Base-by-base conservation (phyloP, 1,140 invertebrate genomes). In the Platyura marginata region DNA sequence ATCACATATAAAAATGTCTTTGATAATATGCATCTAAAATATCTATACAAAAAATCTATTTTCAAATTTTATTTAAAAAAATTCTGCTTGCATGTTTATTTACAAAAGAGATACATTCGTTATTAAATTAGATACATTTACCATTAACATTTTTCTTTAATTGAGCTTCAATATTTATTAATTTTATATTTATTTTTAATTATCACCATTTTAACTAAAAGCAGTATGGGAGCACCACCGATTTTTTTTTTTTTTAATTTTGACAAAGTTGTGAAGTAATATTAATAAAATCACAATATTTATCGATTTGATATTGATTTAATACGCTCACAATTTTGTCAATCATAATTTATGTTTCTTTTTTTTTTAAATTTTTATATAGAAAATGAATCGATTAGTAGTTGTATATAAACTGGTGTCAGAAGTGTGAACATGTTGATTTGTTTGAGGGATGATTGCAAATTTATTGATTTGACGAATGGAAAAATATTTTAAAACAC, bases 361-460 rank as follows among this genome's bases (percentile, higher is more conserved):
- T 29, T 29, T 29, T 29, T 29, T 29, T 29, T 29, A 29, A 29
- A 29, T 29, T 29, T 29, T 29, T 8, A 29, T 29, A 8, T 8
- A 21, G 20, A 40, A 40, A 40, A 11, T 22, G 39, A 40, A 40
- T 40, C 39, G 39, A 40, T 40, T 40, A 40, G 39, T 40, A 40
- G 10, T 20, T 40, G 39, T 11, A 19, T 40, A 40, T 40, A 19
- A 29, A 29, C 25, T n/a, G n/a, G n/a, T n/a, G n/a, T 38, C 8
- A 38, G 16, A 18, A 18, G 18, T 9, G 8, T 9, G 8, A 11
- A 10, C 18, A 38, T 38, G 9, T 38, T 38, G 8, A 38, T 38
- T 16, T 16, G 9, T 10, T 9, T 38, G 16, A 38, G 6, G 8
- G 36, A 10, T 38, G 8, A 38, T 8, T 38, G 36, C n/a, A n/a